Conservation (phyloP, 2,888 invertebrate genomes). For the Eugnorisma glareosa region DNA sequence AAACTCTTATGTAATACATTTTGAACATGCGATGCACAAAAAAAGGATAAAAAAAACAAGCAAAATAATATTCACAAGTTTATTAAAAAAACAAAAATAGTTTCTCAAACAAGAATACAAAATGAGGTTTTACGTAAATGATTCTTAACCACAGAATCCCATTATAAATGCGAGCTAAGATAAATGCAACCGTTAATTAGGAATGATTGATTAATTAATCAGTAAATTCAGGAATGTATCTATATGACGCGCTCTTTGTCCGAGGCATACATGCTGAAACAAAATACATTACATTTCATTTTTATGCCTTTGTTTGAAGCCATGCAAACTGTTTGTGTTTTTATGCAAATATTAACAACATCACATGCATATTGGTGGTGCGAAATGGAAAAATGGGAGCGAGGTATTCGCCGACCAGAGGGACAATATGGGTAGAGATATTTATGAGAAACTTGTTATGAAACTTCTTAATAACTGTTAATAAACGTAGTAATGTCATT, state of each 20-base stretch:
- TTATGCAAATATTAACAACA: not conserved
- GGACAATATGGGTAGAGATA: not conserved
- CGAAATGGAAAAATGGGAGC: not conserved
- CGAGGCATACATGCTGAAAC: constrained; percentile 76
- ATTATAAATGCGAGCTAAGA: constrained; percentile 57
- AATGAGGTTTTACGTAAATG: constrained; percentile 26
- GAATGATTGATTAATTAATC: constrained; percentile 44
- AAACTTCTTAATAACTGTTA: too few species aligned
- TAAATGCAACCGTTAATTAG: constrained; percentile 59
- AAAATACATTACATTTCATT: constrained; percentile 62
- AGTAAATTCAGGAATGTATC: constrained; percentile 51
- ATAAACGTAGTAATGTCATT: not conserved
- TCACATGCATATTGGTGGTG: not conserved
- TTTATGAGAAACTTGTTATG: not conserved
- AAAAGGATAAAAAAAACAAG: constrained; percentile 46
- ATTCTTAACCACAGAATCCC: constrained; percentile 62
- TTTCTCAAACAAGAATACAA: constrained; percentile 24
- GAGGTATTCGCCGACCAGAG: not conserved
- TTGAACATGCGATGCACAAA: constrained; percentile 26
- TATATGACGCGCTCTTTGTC: constrained; percentile 59
- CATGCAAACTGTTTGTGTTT: not conserved
- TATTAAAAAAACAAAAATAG: constrained; percentile 51
- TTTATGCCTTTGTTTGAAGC: constrained; percentile 7
- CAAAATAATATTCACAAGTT: constrained; percentile 30
- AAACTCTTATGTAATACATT: not conserved